Evolutionary conservation across 2,888 invertebrate genomes (phyloP).

Genomic region (Campopleginae sp.): DNA sequence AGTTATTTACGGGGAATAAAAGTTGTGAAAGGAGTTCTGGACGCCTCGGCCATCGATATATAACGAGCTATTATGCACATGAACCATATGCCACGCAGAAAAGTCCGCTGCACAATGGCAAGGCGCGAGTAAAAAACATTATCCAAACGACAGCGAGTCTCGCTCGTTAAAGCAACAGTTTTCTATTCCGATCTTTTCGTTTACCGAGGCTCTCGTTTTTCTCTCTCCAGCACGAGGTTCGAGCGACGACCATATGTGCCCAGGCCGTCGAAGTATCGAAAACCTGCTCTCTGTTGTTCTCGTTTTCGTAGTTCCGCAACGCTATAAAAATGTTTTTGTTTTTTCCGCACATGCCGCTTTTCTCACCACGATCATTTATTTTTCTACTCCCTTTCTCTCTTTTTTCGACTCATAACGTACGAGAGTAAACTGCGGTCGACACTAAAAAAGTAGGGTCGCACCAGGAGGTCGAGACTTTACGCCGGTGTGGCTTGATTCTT

Average conservation of each 20-base stretch:
- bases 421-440: conserved; percentile 16
- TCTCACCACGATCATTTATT: conserved; percentile 15
- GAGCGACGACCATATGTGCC: conserved; percentile 48
- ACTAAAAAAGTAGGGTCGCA: conserved; percentile 27
- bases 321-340: conserved; percentile 39
- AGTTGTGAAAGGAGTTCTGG: conserved; percentile 8
- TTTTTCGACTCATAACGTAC: conserved; percentile 15
- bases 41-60: neutral
- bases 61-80: conserved; percentile 3
- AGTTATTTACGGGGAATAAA: neutral
- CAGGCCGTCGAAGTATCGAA: conserved; percentile 48
- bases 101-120: conserved; percentile 6
- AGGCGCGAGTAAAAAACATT: conserved; percentile 25
- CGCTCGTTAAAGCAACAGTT: conserved; percentile 50
- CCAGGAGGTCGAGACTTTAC: neutral
- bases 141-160: conserved; percentile 37
- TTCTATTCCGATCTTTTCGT: neutral
- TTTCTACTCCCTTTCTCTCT: conserved; percentile 2
- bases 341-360: conserved; percentile 20
- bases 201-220: conserved; percentile 22
- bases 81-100: conserved; percentile 11
- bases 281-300: conserved; percentile 34
- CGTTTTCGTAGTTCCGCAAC: conserved; percentile 2
- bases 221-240: conserved; percentile 1
- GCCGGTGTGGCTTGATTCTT: neutral